Evolutionary conservation across 2,113 vertebrate genomes (phyloP).

Genomic region (Semnopithecus entellus): DNA sequence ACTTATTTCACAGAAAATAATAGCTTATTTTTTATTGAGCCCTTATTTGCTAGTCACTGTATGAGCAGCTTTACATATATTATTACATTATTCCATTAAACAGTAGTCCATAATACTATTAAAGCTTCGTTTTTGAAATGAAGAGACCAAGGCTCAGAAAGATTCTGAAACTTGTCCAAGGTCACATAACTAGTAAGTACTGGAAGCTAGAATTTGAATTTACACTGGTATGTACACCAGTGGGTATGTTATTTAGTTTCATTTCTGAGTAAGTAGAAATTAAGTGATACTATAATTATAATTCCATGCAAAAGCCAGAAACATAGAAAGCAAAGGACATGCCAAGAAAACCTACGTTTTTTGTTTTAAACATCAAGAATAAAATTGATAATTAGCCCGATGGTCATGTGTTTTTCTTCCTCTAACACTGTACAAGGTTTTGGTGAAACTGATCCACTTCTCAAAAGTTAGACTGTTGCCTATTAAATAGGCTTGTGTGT

Average conservation of each 20-base stretch:
- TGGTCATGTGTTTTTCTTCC: not conserved
- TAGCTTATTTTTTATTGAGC: not conserved
- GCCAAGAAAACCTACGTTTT: not conserved
- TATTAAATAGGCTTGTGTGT: not conserved
- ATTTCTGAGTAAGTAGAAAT: conserved; percentile 17
- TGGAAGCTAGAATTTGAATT: conserved; percentile 28
- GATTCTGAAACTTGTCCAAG: conserved; percentile 14
- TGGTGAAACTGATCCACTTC: not conserved
- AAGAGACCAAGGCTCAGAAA: not conserved
- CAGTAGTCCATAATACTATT: not conserved
- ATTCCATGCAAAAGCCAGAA: not conserved
- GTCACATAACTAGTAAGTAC: not conserved
- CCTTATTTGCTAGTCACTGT: not conserved
- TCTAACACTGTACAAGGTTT: not conserved
- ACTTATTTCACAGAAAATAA: not conserved
- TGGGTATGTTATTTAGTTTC: not conserved
- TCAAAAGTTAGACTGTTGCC: conserved; percentile 16
- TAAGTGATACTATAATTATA: not conserved
- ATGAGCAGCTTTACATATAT: not conserved
- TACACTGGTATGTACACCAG: not conserved
- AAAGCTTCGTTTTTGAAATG: conserved; percentile 4
- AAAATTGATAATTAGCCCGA: not conserved
- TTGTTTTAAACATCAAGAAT: conserved; percentile 10
- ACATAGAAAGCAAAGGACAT: not conserved
- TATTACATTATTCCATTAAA: not conserved